phyloP scores from a whole-genome alignment of 2,797 vertebrate species.

The Paramormyrops hopkinsi region DNA sequence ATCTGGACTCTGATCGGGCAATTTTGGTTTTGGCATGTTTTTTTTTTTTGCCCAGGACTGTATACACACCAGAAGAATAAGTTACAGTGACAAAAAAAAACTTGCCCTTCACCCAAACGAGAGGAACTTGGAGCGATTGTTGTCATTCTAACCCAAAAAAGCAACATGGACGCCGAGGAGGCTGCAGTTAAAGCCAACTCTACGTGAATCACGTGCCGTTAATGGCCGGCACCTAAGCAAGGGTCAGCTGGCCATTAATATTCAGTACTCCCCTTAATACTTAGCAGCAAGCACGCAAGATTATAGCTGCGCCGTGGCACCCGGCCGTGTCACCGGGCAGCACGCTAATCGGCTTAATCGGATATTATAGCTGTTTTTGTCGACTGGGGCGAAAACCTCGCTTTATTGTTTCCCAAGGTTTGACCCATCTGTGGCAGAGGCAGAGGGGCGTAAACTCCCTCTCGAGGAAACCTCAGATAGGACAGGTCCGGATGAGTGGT shows the following conservation, averaged over 20 bases:
- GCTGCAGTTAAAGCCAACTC: background rate
- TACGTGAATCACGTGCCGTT: conserved; percentile 29
- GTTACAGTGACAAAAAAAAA: background rate
- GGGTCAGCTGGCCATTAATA: conserved; percentile 72
- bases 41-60: background rate
- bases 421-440: conserved; percentile 83
- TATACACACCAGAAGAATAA: background rate
- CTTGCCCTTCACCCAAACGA: background rate
- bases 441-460: conserved; percentile 70
- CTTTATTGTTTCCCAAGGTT: conserved; percentile 90
- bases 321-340: conserved; percentile 86
- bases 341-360: conserved; percentile 99
- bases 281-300: conserved; percentile 74
- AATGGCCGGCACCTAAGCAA: conserved; percentile 63
- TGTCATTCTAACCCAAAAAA: background rate
- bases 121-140: background rate
- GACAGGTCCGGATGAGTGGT: conserved; percentile 37
- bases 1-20: background rate
- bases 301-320: conserved; percentile 89
- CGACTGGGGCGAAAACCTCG: conserved; percentile 90
- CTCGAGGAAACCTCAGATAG: conserved; percentile 42
- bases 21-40: background rate
- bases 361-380: conserved; percentile 97
- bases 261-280: conserved; percentile 77
- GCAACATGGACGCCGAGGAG: background rate